A percentile compares a stretch with the other conserved stretches of the same genome.
These are phyloP conservation scores for Muscicapa adusta DNA, from an alignment of 2,113 vertebrate genomes.

Conservation along the genomic window DNA sequence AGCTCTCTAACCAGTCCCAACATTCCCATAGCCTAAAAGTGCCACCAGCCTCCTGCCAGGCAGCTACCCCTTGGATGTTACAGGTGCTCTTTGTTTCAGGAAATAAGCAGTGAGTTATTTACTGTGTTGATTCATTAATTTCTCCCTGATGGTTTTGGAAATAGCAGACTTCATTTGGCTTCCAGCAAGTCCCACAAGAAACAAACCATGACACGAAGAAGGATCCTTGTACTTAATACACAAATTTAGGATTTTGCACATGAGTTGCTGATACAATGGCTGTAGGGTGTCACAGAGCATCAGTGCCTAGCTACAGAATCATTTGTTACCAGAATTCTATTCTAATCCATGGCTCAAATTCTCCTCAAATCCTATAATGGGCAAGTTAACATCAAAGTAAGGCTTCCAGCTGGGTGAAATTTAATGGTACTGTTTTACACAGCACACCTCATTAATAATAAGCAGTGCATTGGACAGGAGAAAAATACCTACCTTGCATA, in stretches of 20 bases:
- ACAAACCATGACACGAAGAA: neutral
- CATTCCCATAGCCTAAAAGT: neutral
- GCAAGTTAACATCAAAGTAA: neutral
- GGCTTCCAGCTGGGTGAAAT: neutral
- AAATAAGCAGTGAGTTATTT: constrained; percentile 21
- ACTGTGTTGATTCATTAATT: neutral
- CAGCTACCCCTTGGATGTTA: neutral
- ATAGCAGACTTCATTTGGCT: neutral
- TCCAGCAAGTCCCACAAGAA: neutral
- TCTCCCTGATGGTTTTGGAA: constrained; percentile 30
- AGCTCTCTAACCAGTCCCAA: neutral
- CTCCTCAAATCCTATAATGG: neutral
- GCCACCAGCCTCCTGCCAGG: neutral
- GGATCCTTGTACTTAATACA: neutral
- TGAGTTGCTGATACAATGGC: neutral
- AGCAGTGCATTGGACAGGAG: neutral
- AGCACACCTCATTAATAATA: neutral
- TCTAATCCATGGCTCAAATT: neutral
- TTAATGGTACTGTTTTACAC: neutral
- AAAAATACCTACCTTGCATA: neutral
- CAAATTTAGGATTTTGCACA: neutral
- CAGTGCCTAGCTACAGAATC: neutral
- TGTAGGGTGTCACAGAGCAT: neutral
- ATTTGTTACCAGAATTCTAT: neutral
- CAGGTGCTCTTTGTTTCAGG: constrained; percentile 39